phyloP scores from a whole-genome alignment of 2,113 vertebrate genomes.

The Cochlearius cochlearius region DNA sequence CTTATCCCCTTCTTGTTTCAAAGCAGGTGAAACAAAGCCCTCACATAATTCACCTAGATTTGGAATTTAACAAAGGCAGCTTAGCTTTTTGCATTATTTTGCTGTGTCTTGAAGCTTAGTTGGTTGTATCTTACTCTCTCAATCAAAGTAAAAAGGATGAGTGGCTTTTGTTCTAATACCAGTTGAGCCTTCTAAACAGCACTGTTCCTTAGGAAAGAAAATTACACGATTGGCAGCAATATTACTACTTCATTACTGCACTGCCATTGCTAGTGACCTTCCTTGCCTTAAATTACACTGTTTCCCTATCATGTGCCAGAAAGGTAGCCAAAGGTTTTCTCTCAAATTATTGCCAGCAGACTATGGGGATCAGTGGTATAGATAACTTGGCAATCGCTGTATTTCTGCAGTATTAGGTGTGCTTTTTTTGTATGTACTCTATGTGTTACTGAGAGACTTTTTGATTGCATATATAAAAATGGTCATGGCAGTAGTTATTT shows the following conservation, averaged over 20 bases:
- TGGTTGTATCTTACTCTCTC: neutral
- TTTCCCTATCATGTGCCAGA: neutral
- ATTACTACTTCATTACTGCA: neutral
- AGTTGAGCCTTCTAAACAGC: neutral
- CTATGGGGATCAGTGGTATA: neutral
- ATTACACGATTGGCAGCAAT: neutral
- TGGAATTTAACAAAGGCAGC: neutral
- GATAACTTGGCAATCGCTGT: neutral
- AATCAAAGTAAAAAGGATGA: neutral
- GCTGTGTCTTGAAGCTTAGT: neutral
- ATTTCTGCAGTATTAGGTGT: neutral
- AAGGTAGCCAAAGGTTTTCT: neutral
- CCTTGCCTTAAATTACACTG: neutral
- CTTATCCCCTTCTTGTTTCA: neutral
- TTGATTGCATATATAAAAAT: neutral
- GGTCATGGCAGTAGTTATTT: neutral
- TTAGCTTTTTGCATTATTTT: neutral
- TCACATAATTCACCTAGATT: neutral
- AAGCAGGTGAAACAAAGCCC: neutral
- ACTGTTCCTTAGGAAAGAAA: neutral
- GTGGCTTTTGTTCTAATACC: constrained; percentile 16
- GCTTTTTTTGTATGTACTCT: neutral
- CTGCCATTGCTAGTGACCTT: neutral
- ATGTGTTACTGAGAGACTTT: neutral
- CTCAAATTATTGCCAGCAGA: neutral